These are phyloP conservation scores for Rhysida immarginata DNA, from an alignment of 1,140 invertebrate genomes.

Conservation along the genomic window DNA sequence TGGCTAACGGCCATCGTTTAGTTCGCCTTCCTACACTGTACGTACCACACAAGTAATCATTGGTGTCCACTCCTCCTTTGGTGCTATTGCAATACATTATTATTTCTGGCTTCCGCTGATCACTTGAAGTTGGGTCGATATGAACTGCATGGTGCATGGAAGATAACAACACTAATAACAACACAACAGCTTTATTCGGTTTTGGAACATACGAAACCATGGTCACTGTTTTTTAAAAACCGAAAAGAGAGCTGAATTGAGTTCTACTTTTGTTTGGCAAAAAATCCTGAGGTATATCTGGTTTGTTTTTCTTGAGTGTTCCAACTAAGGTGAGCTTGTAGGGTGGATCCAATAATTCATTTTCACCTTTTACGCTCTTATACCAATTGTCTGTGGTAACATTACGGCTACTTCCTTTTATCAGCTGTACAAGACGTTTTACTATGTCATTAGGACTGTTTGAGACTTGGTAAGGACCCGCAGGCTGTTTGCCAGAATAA, in stretches of 20 bases:
- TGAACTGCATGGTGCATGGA: not conserved
- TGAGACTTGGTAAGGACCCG: not conserved
- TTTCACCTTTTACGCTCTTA: not conserved
- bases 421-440: not conserved
- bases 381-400: not conserved
- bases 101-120: too few relatives aligned
- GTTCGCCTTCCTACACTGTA: not conserved
- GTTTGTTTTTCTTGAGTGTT: not conserved
- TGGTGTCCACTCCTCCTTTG: not conserved
- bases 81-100: too few relatives aligned
- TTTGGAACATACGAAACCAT: not conserved
- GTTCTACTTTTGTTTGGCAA: not conserved
- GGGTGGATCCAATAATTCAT: not conserved
- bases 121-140: too few relatives aligned
- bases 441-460: too few relatives aligned
- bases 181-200: not conserved
- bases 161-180: not conserved
- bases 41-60: not conserved
- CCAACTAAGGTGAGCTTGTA: not conserved
- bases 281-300: not conserved
- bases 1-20: not conserved
- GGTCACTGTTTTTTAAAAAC: not conserved
- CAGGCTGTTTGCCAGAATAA: not conserved
- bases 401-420: not conserved
- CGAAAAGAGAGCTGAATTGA: not conserved